Conservation (phyloP, 2,113 vertebrate species). For the Anseranas semipalmata region DNA sequence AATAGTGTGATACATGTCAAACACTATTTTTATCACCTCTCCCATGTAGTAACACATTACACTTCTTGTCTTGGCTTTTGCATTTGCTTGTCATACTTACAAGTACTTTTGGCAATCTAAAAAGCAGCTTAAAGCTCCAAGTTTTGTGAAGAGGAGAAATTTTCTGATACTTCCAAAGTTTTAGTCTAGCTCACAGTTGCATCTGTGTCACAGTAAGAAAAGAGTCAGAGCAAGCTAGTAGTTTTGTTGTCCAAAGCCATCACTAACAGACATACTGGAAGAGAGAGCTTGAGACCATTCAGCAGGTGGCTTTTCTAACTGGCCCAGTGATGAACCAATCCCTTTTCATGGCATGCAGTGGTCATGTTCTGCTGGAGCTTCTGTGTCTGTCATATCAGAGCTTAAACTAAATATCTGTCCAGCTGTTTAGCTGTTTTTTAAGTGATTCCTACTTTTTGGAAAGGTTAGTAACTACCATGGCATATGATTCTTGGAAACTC, state of each 20-base stretch:
- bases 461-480: not conserved
- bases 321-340: not conserved
- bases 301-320: not conserved
- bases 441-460: not conserved
- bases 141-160: not conserved
- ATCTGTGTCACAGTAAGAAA: not conserved
- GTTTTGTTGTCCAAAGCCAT: not conserved
- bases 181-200: not conserved
- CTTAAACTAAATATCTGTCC: not conserved
- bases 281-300: not conserved
- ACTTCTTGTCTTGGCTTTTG: not conserved
- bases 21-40: not conserved
- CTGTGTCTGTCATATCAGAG: not conserved
- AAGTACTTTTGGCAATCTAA: not conserved
- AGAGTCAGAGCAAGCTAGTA: not conserved
- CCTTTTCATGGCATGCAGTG: not conserved
- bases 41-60: not conserved
- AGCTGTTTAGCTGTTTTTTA: not conserved
- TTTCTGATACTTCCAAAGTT: not conserved
- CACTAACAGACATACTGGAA: not conserved
- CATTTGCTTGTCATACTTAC: not conserved
- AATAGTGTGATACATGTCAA: not conserved
- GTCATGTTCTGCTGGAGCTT: not conserved
- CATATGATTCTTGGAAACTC: not conserved
- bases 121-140: not conserved